These are phyloP conservation scores for Lycaena phlaeas DNA, from an alignment of 2,888 invertebrate genomes.

Conservation along the genomic window DNA sequence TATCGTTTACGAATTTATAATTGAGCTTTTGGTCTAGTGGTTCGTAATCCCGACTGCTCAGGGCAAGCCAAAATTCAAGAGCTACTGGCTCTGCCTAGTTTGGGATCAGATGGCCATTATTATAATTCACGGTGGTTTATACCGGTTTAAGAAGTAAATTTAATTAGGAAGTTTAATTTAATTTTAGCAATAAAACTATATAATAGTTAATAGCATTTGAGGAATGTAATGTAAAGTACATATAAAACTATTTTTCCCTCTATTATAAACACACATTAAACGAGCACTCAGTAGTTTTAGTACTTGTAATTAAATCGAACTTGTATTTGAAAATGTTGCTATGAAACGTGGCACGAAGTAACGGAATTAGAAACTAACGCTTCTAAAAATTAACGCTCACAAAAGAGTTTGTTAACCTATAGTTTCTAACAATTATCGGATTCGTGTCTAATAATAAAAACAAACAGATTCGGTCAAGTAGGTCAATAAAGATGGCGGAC, in stretches of 20 bases:
- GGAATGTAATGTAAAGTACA: no score
- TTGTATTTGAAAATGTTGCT: neutral
- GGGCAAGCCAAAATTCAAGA: no score
- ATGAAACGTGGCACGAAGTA: constrained; percentile 1
- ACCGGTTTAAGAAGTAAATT: no score
- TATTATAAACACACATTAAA: neutral
- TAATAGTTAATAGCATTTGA: no score
- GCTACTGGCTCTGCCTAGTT: no score
- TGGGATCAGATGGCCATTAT: no score
- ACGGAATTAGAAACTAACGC: constrained; percentile 7
- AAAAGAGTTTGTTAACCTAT: constrained; percentile 7
- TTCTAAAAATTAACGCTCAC: constrained; percentile 1
- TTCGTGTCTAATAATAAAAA: constrained; percentile 3
- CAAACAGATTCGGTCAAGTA: neutral
- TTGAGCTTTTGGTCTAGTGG: no score
- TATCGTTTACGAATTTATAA: no score
- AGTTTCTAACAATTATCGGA: neutral
- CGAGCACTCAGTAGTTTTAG: neutral
- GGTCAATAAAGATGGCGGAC: neutral
- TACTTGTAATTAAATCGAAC: neutral
- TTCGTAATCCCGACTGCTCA: no score
- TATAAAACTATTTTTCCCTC: neutral
- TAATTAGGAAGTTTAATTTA: no score
- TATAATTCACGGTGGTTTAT: no score
- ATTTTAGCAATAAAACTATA: no score